Percentiles rank a stretch among this genome's conserved stretches.
Evolutionary conservation across 2,113 vertebrate genomes (phyloP).

Genomic region (Pipra filicauda): DNA sequence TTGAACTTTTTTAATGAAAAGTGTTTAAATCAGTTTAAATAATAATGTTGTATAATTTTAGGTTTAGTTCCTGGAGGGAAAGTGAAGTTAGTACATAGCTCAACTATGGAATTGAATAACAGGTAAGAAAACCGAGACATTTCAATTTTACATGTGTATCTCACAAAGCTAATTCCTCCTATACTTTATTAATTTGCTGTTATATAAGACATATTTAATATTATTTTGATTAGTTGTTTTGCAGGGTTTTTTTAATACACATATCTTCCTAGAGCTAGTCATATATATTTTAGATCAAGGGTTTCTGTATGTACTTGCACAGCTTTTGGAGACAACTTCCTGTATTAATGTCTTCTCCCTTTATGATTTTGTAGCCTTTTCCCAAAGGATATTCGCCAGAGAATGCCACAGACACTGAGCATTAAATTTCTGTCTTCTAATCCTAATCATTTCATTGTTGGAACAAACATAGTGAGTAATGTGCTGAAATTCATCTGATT

Average conservation of each 20-base stretch:
- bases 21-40: neutral
- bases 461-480: slow-evolving; percentile 87
- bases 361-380: slow-evolving; percentile 68
- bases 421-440: slow-evolving; percentile 88
- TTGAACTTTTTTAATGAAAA: neutral
- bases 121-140: slow-evolving; percentile 71
- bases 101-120: slow-evolving; percentile 71
- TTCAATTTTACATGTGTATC: neutral
- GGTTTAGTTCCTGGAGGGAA: slow-evolving; percentile 91
- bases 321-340: neutral
- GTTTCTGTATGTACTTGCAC: neutral
- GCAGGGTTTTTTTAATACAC: fast-evolving
- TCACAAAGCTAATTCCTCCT: neutral
- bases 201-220: neutral
- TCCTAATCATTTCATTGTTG: slow-evolving; percentile 87
- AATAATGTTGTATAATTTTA: slow-evolving; percentile 45
- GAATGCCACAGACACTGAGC: slow-evolving; percentile 68
- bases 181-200: neutral
- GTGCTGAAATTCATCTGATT: neutral
- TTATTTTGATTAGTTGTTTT: neutral
- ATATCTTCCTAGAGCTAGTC: neutral
- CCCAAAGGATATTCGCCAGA: slow-evolving; percentile 54
- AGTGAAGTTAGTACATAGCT: slow-evolving; percentile 91
- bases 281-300: neutral
- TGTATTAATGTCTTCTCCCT: neutral